Evolutionary conservation across 2,888 invertebrate species (phyloP).

Genomic region (Celastrina argiolus): DNA sequence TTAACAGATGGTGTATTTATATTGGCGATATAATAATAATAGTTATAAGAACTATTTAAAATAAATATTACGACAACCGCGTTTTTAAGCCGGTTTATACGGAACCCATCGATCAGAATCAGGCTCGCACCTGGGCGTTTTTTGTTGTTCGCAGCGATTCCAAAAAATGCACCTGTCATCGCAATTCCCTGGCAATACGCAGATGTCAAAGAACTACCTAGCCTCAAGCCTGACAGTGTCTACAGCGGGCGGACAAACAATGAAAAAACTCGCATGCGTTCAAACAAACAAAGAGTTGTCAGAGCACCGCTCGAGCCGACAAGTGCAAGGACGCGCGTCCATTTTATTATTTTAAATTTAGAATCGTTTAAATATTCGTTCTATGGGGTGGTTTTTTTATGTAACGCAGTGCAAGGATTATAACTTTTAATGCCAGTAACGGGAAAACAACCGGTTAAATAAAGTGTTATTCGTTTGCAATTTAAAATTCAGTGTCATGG

Average conservation of each 20-base stretch:
- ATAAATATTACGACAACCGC: too few relatives aligned
- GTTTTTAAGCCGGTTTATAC: too few relatives aligned
- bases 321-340: conserved; percentile 61
- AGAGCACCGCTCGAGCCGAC: conserved; percentile 52
- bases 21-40: too few relatives aligned
- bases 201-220: conserved; percentile 58
- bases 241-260: conserved; percentile 49
- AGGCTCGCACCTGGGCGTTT: too few relatives aligned
- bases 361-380: conserved; percentile 27
- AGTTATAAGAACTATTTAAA: too few relatives aligned
- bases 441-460: background rate
- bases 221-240: conserved; percentile 43
- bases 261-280: conserved; percentile 45
- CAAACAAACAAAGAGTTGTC: conserved; percentile 61
- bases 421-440: conserved; percentile 9
- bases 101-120: too few relatives aligned
- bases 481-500: background rate
- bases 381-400: conserved; percentile 22
- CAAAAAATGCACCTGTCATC: conserved; percentile 16
- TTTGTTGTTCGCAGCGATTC: conserved; percentile 16
- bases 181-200: conserved; percentile 27
- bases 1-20: too few relatives aligned
- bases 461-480: background rate
- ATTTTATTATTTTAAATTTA: conserved; percentile 31
- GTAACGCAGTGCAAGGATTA: conserved; percentile 40